These are phyloP conservation scores for Spinus olivaceus DNA, from an alignment of 2,797 vertebrate genomes.

Conservation along the genomic window DNA sequence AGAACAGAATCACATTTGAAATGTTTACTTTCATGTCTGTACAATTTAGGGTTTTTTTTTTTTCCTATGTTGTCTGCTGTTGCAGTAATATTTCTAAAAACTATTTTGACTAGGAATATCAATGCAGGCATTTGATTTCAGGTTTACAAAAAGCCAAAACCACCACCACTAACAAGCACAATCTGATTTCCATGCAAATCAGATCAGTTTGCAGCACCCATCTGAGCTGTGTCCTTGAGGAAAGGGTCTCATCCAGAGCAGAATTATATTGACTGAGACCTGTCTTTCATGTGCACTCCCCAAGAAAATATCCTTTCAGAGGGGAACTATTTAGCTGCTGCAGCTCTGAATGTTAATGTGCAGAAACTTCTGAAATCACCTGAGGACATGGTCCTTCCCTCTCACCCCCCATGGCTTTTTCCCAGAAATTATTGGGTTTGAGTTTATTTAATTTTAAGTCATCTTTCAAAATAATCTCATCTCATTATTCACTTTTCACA, in stretches of 20 bases:
- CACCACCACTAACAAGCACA: fast-evolving
- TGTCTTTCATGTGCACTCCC: not conserved
- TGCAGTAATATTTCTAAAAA: not conserved
- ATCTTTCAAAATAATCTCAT: not conserved
- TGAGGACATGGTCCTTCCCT: not conserved
- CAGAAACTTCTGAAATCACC: not conserved
- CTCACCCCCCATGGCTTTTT: fast-evolving
- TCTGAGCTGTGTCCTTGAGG: not conserved
- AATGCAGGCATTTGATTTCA: not conserved
- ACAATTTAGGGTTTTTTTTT: fast-evolving
- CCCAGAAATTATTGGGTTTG: not conserved
- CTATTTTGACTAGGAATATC: not conserved
- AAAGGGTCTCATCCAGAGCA: not conserved
- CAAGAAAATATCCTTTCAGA: not conserved
- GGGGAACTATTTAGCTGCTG: not conserved
- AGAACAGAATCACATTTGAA: not conserved
- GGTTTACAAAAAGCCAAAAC: not conserved
- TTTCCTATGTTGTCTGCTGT: not conserved
- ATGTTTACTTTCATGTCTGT: fast-evolving
- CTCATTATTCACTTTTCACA: not conserved
- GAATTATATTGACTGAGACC: not conserved
- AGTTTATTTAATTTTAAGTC: not conserved
- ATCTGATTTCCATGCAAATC: not conserved
- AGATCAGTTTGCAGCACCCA: not conserved
- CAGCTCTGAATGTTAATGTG: not conserved